Conservation (phyloP, 2,113 vertebrate genomes). For the Rhynchomys soricoides region DNA sequence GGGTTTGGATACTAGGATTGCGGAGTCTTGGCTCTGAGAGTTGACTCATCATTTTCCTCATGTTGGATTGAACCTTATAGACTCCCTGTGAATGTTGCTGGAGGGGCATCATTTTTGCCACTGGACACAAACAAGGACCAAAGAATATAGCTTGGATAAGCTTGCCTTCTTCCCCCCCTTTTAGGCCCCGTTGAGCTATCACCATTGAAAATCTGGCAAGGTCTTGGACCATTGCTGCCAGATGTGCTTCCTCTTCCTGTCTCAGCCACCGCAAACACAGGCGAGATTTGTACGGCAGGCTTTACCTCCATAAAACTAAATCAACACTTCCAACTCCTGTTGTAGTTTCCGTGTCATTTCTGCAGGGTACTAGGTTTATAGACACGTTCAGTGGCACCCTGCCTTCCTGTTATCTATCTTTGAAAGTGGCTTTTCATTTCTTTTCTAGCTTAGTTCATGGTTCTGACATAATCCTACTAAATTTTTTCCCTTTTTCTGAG, state of each 20-base stretch:
- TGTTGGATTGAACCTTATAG: fast-evolving
- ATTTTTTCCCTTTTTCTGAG: no score
- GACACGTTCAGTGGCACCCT: not conserved
- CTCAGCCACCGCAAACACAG: not conserved
- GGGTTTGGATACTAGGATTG: not conserved
- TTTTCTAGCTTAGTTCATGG: conserved; percentile 7
- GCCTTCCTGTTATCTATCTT: not conserved
- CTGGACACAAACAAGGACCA: not conserved
- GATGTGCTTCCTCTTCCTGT: not conserved
- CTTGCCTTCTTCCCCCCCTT: not conserved
- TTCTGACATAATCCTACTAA: not conserved
- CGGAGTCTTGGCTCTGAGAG: not conserved
- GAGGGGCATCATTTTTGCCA: not conserved
- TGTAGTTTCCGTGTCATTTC: no score
- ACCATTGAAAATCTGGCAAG: not conserved
- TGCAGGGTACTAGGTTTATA: fast-evolving
- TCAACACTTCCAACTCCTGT: no score
- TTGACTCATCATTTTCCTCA: not conserved
- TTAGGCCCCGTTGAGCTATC: not conserved
- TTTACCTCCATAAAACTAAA: not conserved
- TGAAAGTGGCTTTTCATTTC: not conserved
- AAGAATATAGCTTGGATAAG: not conserved
- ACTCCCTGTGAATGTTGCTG: not conserved
- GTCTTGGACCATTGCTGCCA: not conserved
- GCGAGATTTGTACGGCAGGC: not conserved